These are phyloP conservation scores for Drosophila melanosoma DNA, from an alignment of 2,888 invertebrate species.

Conservation along the genomic window DNA sequence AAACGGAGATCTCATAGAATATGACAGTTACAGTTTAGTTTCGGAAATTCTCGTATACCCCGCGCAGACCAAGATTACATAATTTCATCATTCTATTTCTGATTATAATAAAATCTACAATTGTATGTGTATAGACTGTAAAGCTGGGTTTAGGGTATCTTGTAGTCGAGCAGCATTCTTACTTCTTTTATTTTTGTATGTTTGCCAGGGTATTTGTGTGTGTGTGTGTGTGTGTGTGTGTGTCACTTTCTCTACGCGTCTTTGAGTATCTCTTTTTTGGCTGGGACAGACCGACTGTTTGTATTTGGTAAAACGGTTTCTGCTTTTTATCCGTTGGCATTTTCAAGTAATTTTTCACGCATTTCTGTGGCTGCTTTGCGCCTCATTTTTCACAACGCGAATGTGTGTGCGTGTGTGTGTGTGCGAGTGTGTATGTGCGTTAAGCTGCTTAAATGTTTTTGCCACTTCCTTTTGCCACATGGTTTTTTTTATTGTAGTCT, in stretches of 20 bases:
- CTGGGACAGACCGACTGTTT: conserved; percentile 56
- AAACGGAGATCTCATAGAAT: not conserved
- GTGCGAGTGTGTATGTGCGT: conserved; percentile 58
- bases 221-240: conserved; percentile 11
- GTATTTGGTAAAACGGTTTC: conserved; percentile 63
- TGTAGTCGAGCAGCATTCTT: not conserved
- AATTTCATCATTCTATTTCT: not conserved
- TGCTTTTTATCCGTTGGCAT: conserved; percentile 75
- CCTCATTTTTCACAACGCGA: conserved; percentile 71
- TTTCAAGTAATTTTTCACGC: conserved; percentile 81
- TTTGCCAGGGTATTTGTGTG: conserved; percentile 7
- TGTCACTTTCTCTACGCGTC: conserved; percentile 23
- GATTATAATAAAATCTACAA: not conserved
- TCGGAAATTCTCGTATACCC: not conserved
- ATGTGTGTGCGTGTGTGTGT: conserved; percentile 20
- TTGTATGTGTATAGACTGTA: too few relatives aligned
- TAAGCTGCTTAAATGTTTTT: conserved; percentile 80
- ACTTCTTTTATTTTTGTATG: not conserved
- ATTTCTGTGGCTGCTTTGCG: conserved; percentile 81
- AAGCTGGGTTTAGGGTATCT: not conserved
- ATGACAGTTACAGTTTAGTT: not conserved
- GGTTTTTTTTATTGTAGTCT: conserved; percentile 38
- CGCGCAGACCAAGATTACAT: not conserved
- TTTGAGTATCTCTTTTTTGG: conserved; percentile 30
- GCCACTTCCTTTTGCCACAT: conserved; percentile 60